phyloP scores from a whole-genome alignment of 2,888 invertebrate species.

The Netelia inedita region DNA sequence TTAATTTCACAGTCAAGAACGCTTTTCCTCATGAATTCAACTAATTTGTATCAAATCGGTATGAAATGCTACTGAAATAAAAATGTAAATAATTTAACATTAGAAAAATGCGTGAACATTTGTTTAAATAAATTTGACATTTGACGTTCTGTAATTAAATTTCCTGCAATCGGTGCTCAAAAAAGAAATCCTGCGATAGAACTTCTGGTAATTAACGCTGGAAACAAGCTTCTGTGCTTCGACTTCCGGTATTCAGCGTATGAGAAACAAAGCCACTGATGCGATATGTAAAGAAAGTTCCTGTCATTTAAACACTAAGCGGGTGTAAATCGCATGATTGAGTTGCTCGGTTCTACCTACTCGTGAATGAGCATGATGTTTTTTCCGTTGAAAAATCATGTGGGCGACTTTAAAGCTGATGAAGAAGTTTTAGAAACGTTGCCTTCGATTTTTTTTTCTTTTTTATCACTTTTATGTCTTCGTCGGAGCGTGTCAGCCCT shows the following conservation, averaged over 20 bases:
- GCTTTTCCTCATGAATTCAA: too few species aligned
- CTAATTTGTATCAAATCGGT: too few species aligned
- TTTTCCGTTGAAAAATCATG: slow-evolving; percentile 27
- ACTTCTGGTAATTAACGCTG: background rate
- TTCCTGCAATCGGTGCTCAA: too few species aligned
- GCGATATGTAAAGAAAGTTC: background rate
- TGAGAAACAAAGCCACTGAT: background rate
- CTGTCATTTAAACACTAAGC: slow-evolving; percentile 22
- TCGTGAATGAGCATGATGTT: background rate
- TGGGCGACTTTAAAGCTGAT: slow-evolving; percentile 11
- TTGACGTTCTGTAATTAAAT: too few species aligned
- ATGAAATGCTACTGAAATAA: too few species aligned
- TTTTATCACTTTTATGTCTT: slow-evolving; percentile 73
- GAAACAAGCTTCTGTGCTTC: background rate
- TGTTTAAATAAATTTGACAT: too few species aligned
- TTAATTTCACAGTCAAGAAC: too few species aligned
- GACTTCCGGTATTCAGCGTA: background rate
- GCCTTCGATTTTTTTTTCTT: slow-evolving; percentile 60
- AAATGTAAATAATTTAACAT: too few species aligned
- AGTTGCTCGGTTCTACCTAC: background rate
- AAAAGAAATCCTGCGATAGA: background rate
- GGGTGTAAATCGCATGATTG: slow-evolving; percentile 7
- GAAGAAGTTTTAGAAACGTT: background rate
- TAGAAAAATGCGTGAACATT: too few species aligned
- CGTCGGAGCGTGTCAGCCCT: slow-evolving; percentile 52